Evolutionary conservation across 2,888 invertebrate species (phyloP).

Genomic region (Acrobasis consociella): DNA sequence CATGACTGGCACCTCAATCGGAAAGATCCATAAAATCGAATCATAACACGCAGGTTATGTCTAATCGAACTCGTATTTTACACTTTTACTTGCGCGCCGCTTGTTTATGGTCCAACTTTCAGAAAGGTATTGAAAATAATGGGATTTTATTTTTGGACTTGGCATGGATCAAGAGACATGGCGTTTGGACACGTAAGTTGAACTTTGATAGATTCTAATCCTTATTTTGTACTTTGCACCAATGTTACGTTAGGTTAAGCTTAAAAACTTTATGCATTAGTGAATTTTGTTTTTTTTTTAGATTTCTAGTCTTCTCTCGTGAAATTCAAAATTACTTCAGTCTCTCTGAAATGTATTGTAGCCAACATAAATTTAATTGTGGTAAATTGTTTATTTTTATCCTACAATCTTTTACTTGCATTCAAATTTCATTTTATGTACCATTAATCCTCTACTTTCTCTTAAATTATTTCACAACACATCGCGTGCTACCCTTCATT

Average conservation of each 20-base stretch:
- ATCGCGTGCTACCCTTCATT: constrained; percentile 14
- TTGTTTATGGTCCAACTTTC: constrained; percentile 7
- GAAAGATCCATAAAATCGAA: constrained; percentile 12
- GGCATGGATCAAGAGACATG: too few species aligned
- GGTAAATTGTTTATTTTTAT: not conserved
- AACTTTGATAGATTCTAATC: too few species aligned
- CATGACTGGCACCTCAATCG: constrained; percentile 13
- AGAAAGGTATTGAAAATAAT: constrained; percentile 8
- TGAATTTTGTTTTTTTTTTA: too few species aligned
- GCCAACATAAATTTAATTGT: not conserved
- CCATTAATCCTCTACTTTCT: constrained; percentile 8
- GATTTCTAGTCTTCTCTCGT: too few species aligned
- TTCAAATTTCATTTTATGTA: not conserved
- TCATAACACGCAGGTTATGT: constrained; percentile 18
- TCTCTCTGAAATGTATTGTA: too few species aligned
- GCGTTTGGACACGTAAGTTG: too few species aligned
- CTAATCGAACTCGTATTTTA: constrained; percentile 8
- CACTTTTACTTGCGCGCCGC: constrained; percentile 6
- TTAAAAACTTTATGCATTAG: too few species aligned
- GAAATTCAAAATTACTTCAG: too few species aligned
- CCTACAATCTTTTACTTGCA: not conserved
- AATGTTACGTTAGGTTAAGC: too few species aligned
- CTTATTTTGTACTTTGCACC: too few species aligned
- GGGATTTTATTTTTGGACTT: too few species aligned
- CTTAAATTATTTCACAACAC: constrained; percentile 14